Evolutionary conservation across 2,113 vertebrate genomes (phyloP).

Genomic region (Corythoichthys haematopterus): DNA sequence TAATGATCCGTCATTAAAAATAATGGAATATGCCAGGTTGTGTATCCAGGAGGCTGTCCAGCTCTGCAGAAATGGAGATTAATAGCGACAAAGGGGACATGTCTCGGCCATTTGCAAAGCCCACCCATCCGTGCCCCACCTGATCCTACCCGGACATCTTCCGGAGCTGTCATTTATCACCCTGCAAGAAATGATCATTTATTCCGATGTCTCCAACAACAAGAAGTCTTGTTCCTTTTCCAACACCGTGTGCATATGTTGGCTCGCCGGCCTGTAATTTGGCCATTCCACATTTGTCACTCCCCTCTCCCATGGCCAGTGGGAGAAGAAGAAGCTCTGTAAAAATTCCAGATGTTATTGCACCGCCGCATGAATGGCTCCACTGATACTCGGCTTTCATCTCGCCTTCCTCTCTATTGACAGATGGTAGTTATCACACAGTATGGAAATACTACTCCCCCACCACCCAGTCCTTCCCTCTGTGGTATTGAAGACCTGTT

Average conservation of each 20-base stretch:
- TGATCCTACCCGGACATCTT: slow-evolving; percentile 51
- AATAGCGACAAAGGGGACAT: slow-evolving; percentile 58
- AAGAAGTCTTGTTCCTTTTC: slow-evolving; percentile 23
- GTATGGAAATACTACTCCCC: slow-evolving; percentile 56
- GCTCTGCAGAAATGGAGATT: slow-evolving; percentile 62
- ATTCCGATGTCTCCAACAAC: slow-evolving; percentile 27
- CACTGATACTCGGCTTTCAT: slow-evolving; percentile 57
- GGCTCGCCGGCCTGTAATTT: slow-evolving; percentile 62
- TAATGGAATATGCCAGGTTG: slow-evolving; percentile 29
- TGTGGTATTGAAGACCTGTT: slow-evolving; percentile 63
- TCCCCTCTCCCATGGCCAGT: slow-evolving; percentile 14
- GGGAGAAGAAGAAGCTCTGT: slow-evolving; percentile 24
- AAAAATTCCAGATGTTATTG: slow-evolving; percentile 66
- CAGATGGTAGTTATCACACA: slow-evolving; percentile 68
- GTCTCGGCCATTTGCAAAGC: slow-evolving; percentile 62
- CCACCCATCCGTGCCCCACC: slow-evolving; percentile 35
- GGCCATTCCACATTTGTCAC: slow-evolving; percentile 41
- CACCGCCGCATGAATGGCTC: slow-evolving; percentile 46
- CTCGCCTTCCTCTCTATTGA: slow-evolving; percentile 53
- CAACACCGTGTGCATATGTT: slow-evolving; percentile 38
- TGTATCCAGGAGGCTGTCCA: slow-evolving; percentile 45
- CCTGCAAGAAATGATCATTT: slow-evolving; percentile 60
- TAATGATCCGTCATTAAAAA: slow-evolving; percentile 44
- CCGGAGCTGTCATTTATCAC: slow-evolving; percentile 65
- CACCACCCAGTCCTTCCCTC: neutral